Evolutionary conservation across 2,797 vertebrate species (phyloP), one percentile per base, ranked within the genome.

Genomic region (Melanotaenia trifasciata): DNA sequence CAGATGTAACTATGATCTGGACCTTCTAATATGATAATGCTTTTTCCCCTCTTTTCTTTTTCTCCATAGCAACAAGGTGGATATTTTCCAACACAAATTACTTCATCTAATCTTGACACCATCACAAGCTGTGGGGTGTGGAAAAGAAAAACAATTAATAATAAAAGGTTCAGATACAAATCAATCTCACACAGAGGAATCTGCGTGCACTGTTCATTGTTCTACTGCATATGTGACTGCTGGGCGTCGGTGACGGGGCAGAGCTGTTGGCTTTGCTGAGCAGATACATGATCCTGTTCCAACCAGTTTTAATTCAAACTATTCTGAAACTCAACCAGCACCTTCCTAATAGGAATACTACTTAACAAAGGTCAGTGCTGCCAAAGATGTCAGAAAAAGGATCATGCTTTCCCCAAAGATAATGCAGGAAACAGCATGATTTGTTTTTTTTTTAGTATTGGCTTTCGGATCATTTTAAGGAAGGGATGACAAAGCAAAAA

Each of bases 141-240:
- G 40, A 74, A 58, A 69, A 62, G 3, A 2, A 69, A 3, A 72
- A 63, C n/a, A 36, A 47, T 5, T 58, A 26, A 56, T 53, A 47
- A 24, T 14, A 13, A 61, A 63, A 54, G 62, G 64, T 54, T 67
- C 38, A n/a, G 63, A 71, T 4, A 8, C 4, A 74, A 74, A 70
- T 3, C 5, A 65, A 26, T 32, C 1, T 18, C 2, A 10, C 13
- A 35, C 47, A 26, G 35, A 60, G n/a, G 5, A 33, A 20, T 3
- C 12, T 6, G n/a, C 20, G 20, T 59, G 16, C 5, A 16, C 5
- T 65, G 12, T 38, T 5, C 20, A 64, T 57, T 73, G 28, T 77
- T 54, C 36, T 53, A 18, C 18, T 32, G 32, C 30, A 13, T 0
- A 30, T 0, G 1, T 0, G 1, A 5, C 24, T 38, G 38, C 4